Evolutionary conservation across 2,888 invertebrate species (phyloP), one percentile per base, ranked within the genome.

Genomic region (Dascillus cervinus): DNA sequence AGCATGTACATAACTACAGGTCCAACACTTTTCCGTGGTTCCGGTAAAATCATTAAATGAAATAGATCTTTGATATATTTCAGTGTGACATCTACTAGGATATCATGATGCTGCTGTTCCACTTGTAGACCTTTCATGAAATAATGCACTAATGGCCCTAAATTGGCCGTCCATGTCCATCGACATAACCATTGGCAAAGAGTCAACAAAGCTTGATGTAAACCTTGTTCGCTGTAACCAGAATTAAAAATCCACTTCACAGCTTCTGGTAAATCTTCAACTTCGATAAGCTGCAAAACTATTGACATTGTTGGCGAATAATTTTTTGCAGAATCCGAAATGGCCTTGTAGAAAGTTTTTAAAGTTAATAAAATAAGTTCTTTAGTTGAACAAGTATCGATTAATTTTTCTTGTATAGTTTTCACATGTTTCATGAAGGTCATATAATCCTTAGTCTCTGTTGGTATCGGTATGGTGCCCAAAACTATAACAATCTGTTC

Each of bases 121-220:
- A 43, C 43, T 31, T 78, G 75, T 13, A 84, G 60, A 1, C 75
- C 77, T 43, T 69, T 70, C 49, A 85, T 73, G 43, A 80, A 76
- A 2, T 76, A 72, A 49, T 78, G 63, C 2, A 83, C 73, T 73
- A 84, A 78, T 5, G 72, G 67, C 13, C 77, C 75, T 0, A 85
- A 64, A 24, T 74, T 72, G 2, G 76, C 71, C 0, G 77, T 76
- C 37, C 71, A 71, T 12, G 72, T 72, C 70, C 78, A 79, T 31
- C 70, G 67, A 1, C 70, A 67, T 32, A 82, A 58, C 83, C 84
- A 85, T n/a, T 64, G 65, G 50, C 80, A 82, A 1, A 86, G 64
- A 25, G 77, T 71, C 11, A 69, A 67, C 2, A 85, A 64, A 0
- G 81, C 77, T 26, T 73, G 71, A 10, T 73, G 69, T 4, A 82